Evolutionary conservation across 2,113 vertebrate species (phyloP).

Genomic region (Menura novaehollandiae): DNA sequence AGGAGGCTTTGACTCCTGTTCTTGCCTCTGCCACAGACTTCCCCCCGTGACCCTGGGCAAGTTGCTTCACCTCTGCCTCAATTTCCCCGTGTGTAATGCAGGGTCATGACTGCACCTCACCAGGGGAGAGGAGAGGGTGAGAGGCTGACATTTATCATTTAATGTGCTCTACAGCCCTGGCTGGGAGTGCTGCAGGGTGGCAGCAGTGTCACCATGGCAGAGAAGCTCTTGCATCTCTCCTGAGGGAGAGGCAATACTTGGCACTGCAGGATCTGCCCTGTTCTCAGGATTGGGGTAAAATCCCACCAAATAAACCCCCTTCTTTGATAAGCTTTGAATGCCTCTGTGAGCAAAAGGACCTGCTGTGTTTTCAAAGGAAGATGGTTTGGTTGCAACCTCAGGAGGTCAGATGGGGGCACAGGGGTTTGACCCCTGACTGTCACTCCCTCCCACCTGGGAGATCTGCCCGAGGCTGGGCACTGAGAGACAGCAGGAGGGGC

Average conservation of each 20-base stretch:
- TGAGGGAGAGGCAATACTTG: not conserved
- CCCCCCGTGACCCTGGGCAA: not conserved
- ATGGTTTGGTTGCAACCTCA: constrained; percentile 26
- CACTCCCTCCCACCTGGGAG: not conserved
- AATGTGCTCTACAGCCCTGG: not conserved
- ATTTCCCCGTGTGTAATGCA: not conserved
- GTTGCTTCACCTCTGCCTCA: not conserved
- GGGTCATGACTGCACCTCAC: not conserved
- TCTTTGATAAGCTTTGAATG: constrained; percentile 34
- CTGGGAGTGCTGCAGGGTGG: not conserved
- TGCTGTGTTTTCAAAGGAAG: constrained; percentile 40
- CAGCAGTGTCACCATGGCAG: not conserved
- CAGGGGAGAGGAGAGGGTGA: not conserved
- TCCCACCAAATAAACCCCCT: not conserved
- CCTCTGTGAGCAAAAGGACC: constrained; percentile 64
- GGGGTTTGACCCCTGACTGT: not conserved
- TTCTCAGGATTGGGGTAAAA: constrained; percentile 69
- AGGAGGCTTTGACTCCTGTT: not conserved
- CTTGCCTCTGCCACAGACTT: not conserved
- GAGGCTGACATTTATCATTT: not conserved
- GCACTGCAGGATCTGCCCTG: constrained; percentile 5
- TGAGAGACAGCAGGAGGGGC: not conserved
- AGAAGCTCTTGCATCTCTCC: not conserved
- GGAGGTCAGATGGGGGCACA: not conserved
- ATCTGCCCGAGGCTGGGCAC: not conserved